phyloP scores from a whole-genome alignment of 2,113 vertebrate genomes.

The Hemicordylus capensis region DNA sequence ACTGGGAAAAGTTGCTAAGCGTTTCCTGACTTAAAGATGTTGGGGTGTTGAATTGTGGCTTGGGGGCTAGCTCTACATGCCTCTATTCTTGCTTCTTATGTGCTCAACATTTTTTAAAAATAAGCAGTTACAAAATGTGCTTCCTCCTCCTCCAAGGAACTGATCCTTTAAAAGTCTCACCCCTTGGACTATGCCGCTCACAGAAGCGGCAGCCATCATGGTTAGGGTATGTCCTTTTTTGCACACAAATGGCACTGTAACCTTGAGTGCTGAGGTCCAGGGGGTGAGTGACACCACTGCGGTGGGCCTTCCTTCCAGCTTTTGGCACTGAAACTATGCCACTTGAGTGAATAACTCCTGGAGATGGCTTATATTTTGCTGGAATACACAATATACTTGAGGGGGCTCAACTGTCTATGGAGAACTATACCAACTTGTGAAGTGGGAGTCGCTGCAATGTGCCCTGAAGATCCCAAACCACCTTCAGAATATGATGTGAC shows the following conservation, averaged over 20 bases:
- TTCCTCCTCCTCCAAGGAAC: not conserved
- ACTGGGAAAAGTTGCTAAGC: not conserved
- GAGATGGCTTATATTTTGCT: not conserved
- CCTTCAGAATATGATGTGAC: too few relatives aligned
- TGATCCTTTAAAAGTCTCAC: too few relatives aligned
- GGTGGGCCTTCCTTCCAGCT: too few relatives aligned
- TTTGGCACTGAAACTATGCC: too few relatives aligned
- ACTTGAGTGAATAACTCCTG: too few relatives aligned
- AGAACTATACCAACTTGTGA: not conserved
- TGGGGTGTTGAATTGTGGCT: not conserved
- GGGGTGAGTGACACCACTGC: too few relatives aligned
- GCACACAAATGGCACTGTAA: too few relatives aligned
- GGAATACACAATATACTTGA: not conserved
- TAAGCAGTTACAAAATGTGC: not conserved
- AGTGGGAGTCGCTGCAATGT: not conserved
- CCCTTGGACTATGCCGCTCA: too few relatives aligned
- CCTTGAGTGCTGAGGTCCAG: too few relatives aligned
- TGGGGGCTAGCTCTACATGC: not conserved
- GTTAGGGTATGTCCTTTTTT: too few relatives aligned
- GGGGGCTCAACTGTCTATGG: rapidly evolving
- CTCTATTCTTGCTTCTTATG: not conserved
- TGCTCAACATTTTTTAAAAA: not conserved
- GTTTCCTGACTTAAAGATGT: not conserved
- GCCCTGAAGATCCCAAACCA: not conserved
- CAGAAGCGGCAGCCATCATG: too few relatives aligned